Percentiles rank a stretch among this genome's conserved stretches.
phyloP scores from a whole-genome alignment of 1,140 invertebrate genomes.

The Vollenhovia emeryi region DNA sequence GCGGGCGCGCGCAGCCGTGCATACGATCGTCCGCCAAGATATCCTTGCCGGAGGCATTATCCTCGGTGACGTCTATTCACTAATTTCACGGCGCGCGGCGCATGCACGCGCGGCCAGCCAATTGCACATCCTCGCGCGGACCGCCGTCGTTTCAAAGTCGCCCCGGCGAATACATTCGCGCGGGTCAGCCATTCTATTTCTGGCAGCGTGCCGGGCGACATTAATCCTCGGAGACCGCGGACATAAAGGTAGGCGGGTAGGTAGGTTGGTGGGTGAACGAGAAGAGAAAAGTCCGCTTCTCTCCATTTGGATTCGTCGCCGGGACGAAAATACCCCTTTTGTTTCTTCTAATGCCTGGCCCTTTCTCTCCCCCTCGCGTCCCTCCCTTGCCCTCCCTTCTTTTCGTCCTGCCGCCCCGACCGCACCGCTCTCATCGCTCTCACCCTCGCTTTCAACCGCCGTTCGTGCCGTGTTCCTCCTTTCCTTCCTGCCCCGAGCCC shows the following conservation, averaged over 20 bases:
- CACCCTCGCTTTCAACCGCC: conserved; percentile 1
- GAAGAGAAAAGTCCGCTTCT: conserved; percentile 65
- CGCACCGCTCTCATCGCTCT: neutral
- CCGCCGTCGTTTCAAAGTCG: conserved; percentile 25
- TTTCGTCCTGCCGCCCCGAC: neutral
- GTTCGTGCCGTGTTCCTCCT: neutral
- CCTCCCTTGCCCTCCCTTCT: neutral
- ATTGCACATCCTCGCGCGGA: conserved; percentile 40
- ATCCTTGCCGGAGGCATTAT: conserved; percentile 25
- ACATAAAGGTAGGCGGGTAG: conserved; percentile 63
- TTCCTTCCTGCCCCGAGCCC: conserved; percentile 21
- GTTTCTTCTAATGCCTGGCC: conserved; percentile 74
- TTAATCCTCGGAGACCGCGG: conserved; percentile 76
- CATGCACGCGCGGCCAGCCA: conserved; percentile 36
- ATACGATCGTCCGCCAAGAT: conserved; percentile 15
- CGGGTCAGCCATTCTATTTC: conserved; percentile 77
- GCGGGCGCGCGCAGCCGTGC: neutral
- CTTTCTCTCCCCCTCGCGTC: conserved; percentile 34
- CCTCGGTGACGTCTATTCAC: conserved; percentile 40
- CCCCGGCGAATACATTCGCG: conserved; percentile 54
- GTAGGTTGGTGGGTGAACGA: conserved; percentile 46
- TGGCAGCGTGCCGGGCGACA: conserved; percentile 78
- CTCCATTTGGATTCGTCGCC: conserved; percentile 66
- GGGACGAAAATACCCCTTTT: conserved; percentile 73
- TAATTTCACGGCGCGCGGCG: conserved; percentile 44